These are phyloP conservation scores for Megamerina dolium DNA, from an alignment of 2,888 invertebrate species.

Conservation along the genomic window DNA sequence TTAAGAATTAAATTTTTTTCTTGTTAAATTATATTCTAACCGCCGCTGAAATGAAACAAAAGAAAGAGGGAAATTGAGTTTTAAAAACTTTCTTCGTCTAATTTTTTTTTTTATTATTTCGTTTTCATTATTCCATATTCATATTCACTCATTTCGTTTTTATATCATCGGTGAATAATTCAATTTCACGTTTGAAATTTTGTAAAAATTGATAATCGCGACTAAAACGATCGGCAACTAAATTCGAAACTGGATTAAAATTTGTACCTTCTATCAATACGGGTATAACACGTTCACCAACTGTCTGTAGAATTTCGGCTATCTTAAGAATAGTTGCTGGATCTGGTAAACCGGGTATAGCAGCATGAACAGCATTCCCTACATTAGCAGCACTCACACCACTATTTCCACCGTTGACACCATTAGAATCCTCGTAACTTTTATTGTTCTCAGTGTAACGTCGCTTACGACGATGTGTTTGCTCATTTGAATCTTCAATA, in stretches of 20 bases:
- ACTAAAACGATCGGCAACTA: constrained; percentile 24
- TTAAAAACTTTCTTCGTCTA: neutral
- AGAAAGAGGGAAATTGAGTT: neutral
- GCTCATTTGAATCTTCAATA: constrained; percentile 33
- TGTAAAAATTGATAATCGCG: constrained; percentile 24
- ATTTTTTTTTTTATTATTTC: too few relatives aligned
- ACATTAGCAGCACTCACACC: constrained; percentile 11
- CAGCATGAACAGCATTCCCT: constrained; percentile 1
- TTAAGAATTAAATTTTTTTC: too few relatives aligned
- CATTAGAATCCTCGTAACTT: constrained; percentile 3
- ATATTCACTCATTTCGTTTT: constrained; percentile 14
- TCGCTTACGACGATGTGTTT: constrained; percentile 1
- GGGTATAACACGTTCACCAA: constrained; percentile 40
- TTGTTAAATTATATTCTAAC: too few relatives aligned
- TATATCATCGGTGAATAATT: constrained; percentile 11
- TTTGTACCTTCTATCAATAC: constrained; percentile 35
- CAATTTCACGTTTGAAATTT: constrained; percentile 23
- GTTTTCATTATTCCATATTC: too few relatives aligned
- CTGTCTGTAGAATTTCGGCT: constrained; percentile 36
- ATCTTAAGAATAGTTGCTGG: constrained; percentile 38
- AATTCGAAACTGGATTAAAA: constrained; percentile 24
- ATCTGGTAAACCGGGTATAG: constrained; percentile 40
- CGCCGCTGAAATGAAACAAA: neutral
- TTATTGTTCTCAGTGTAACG: constrained; percentile 22
- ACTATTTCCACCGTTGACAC: constrained; percentile 2